Conservation (phyloP, 2,113 vertebrate genomes). For the Pseudorhombus dupliciocellatus region DNA sequence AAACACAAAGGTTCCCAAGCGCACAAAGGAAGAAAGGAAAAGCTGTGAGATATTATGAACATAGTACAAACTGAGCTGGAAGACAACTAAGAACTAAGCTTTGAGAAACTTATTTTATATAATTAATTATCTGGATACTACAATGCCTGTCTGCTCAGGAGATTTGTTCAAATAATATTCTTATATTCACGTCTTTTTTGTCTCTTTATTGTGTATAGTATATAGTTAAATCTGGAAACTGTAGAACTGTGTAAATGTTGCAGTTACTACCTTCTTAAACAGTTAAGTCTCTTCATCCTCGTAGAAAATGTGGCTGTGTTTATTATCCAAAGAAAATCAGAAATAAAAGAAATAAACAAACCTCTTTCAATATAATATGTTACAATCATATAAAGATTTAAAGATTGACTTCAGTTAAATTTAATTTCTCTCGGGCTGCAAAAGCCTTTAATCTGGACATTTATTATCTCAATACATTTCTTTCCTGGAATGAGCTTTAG, state of each 20-base stretch:
- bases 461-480: slow-evolving; percentile 70
- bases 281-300: not conserved
- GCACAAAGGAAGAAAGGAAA: not conserved
- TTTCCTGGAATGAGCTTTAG: slow-evolving; percentile 57
- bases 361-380: slow-evolving; percentile 19
- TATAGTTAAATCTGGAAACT: no score
- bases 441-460: slow-evolving; percentile 69
- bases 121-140: not conserved
- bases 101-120: not conserved
- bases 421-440: slow-evolving; percentile 39
- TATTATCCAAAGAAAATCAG: not conserved
- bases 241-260: not conserved
- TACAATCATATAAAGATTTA: slow-evolving; percentile 22
- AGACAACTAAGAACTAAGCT: not conserved
- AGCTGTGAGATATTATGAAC: not conserved
- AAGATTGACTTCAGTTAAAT: slow-evolving; percentile 60
- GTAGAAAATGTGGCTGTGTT: not conserved
- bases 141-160: no score
- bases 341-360: not conserved
- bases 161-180: no score
- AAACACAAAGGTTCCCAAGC: not conserved
- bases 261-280: not conserved
- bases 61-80: not conserved
- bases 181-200: no score
- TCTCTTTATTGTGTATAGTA: no score